phyloP scores from a whole-genome alignment of 2,113 vertebrate species.

The Bungarus multicinctus region DNA sequence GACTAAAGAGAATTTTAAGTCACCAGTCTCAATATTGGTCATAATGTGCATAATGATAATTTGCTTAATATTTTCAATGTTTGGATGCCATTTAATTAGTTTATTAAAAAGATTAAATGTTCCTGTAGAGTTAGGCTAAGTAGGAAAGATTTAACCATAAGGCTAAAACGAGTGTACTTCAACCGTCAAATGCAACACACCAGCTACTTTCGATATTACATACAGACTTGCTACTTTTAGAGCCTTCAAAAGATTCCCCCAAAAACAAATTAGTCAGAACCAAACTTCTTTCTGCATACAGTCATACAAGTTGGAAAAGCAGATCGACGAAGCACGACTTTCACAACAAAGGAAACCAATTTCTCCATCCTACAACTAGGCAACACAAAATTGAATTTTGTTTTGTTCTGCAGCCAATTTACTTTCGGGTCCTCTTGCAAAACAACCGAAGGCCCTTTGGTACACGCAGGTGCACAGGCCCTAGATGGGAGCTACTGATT shows the following conservation, averaged over 20 bases:
- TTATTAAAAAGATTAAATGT: background rate
- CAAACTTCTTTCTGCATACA: background rate
- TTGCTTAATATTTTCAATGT: background rate
- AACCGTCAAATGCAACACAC: background rate
- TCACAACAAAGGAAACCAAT: background rate
- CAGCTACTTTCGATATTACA: background rate
- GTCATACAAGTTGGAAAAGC: background rate
- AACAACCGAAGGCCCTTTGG: background rate
- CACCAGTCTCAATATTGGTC: conserved; percentile 23
- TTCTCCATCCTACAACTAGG: background rate
- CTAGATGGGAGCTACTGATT: background rate
- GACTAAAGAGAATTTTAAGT: background rate
- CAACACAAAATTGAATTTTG: no score
- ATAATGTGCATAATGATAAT: conserved; percentile 17
- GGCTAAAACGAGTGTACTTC: background rate
- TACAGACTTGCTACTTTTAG: background rate
- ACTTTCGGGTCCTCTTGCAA: background rate
- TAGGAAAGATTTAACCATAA: no score
- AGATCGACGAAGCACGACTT: background rate
- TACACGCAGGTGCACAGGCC: background rate
- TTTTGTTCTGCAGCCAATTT: no score
- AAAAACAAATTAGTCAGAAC: background rate
- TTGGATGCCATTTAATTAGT: background rate
- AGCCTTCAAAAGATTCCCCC: background rate
- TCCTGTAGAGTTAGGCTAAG: background rate